Percentiles rank a stretch among this genome's conserved stretches.
Evolutionary conservation across 2,888 invertebrate genomes (phyloP).

Genomic region (Penaeus monodon): DNA sequence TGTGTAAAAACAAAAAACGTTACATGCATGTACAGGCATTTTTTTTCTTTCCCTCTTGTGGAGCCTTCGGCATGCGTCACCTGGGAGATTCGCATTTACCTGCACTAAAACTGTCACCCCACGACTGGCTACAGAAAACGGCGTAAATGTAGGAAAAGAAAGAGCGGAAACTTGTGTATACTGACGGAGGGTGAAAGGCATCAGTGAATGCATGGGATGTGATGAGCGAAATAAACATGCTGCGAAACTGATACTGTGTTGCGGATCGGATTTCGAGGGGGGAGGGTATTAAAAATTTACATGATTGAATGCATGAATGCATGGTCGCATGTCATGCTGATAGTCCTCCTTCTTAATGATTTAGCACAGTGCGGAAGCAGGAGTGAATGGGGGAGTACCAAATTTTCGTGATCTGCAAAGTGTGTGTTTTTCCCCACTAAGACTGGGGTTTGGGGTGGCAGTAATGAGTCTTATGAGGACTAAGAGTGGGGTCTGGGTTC

Average conservation of each 20-base stretch:
- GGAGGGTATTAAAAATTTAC: no score
- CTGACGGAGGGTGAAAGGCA: constrained; percentile 17
- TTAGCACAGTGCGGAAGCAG: no score
- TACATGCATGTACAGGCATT: constrained; percentile 45
- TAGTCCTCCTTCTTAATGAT: no score
- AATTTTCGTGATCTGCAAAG: no score
- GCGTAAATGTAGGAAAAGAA: constrained; percentile 3
- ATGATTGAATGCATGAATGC: no score
- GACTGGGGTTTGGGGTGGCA: no score
- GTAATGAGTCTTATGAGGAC: no score
- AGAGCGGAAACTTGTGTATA: constrained; percentile 3
- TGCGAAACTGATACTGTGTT: neutral
- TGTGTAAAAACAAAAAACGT: constrained; percentile 48
- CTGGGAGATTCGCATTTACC: constrained; percentile 5
- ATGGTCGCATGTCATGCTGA: no score
- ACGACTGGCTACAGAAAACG: constrained; percentile 20
- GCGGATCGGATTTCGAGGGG: neutral
- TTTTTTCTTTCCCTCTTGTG: constrained; percentile 26
- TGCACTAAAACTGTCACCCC: constrained; percentile 1
- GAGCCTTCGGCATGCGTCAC: constrained; percentile 28
- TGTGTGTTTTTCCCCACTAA: no score
- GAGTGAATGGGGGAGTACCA: no score
- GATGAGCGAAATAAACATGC: neutral
- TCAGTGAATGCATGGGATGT: neutral
- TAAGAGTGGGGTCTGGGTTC: no score